phyloP scores from a whole-genome alignment of 2,888 invertebrate genomes.

The Stenotaenia linearis region DNA sequence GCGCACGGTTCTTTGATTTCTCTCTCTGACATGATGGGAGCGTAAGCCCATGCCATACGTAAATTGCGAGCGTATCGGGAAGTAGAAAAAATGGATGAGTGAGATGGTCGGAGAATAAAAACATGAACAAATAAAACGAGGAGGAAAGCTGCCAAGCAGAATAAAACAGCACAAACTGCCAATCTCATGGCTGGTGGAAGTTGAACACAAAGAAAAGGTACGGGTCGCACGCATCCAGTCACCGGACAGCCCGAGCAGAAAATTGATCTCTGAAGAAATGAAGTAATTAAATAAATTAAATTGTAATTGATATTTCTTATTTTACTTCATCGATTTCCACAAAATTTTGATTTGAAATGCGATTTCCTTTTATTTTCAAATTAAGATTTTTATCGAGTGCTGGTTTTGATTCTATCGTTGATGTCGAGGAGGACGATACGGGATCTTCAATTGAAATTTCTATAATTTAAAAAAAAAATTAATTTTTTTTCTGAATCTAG shows the following conservation, averaged over 20 bases:
- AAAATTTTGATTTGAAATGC: background rate
- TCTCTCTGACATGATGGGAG: background rate
- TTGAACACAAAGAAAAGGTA: background rate
- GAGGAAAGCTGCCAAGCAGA: conserved; percentile 24
- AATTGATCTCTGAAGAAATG: background rate
- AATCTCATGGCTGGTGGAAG: conserved; percentile 27
- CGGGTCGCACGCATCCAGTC: background rate
- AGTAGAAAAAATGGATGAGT: background rate
- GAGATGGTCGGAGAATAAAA: background rate
- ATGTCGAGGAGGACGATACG: background rate
- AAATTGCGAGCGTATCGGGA: background rate
- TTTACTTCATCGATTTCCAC: background rate
- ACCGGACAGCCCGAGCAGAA: background rate
- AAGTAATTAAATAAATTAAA: background rate
- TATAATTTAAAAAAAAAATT: background rate
- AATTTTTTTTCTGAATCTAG: no score
- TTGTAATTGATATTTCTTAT: background rate
- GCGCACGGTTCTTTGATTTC: conserved; percentile 24
- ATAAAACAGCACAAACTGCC: conserved; percentile 27
- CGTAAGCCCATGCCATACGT: conserved; percentile 17
- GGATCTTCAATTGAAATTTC: background rate
- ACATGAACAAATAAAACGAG: conserved; percentile 28
- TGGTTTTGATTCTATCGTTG: background rate
- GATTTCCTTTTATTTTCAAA: background rate
- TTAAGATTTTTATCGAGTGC: background rate